phyloP scores from a whole-genome alignment of 92 coral and sea anemone species.

The Muricea muricata region DNA sequence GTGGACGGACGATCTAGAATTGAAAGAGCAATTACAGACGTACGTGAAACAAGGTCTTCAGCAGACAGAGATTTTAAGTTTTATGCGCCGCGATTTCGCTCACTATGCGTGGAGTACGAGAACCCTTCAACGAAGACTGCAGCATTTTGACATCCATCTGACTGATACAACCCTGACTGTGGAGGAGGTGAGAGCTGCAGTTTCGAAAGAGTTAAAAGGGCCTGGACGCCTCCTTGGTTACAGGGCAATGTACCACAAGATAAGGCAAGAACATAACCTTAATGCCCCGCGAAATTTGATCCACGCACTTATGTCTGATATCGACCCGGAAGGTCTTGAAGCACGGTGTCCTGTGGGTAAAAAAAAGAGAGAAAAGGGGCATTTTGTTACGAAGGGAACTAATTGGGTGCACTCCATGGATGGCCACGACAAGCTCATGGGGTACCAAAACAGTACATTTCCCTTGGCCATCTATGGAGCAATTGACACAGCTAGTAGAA shows the following conservation, averaged over 20 bases:
- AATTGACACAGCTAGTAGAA: too few species aligned
- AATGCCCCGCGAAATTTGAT: constrained; percentile 30
- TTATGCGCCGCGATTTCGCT: neutral
- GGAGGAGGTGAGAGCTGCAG: constrained; percentile 8
- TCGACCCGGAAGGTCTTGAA: too few species aligned
- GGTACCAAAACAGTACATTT: too few species aligned
- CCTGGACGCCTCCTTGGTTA: constrained; percentile 17
- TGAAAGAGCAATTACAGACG: neutral
- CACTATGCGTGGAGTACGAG: constrained; percentile 13
- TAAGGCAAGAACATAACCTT: constrained; percentile 24
- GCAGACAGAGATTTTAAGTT: constrained; percentile 13
- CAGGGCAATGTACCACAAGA: constrained; percentile 24
- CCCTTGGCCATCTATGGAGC: too few species aligned
- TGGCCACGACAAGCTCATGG: too few species aligned
- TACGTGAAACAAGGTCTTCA: constrained; percentile 15
- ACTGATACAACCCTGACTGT: constrained; percentile 2
- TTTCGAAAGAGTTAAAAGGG: constrained; percentile 7
- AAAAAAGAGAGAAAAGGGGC: too few species aligned
- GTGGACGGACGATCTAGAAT: neutral
- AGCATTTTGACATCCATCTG: constrained; percentile 7
- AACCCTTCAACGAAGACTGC: constrained; percentile 13
- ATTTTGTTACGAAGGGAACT: too few species aligned
- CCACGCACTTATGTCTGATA: too few species aligned
- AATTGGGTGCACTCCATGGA: too few species aligned
- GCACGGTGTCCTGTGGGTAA: too few species aligned